Conservation (phyloP, 2,888 invertebrate genomes). For the Lamproptera curius region DNA sequence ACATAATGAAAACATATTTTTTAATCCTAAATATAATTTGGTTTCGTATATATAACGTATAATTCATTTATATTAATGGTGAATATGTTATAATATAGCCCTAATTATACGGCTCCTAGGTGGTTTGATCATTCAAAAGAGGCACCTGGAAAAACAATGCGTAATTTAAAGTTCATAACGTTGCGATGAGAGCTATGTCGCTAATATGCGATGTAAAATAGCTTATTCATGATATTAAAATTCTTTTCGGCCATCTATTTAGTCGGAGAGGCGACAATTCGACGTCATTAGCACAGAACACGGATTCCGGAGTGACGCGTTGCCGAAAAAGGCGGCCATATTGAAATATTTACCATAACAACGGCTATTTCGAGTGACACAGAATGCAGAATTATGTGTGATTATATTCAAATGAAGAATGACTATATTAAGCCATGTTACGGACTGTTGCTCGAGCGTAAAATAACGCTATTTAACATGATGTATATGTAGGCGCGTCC, state of each 20-base stretch:
- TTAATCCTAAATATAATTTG: no score
- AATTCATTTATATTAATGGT: no score
- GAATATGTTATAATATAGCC: no score
- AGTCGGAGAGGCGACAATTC: conserved; percentile 47
- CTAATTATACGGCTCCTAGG: no score
- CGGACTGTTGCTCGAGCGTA: conserved; percentile 15
- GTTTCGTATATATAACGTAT: no score
- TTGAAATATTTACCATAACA: conserved; percentile 39
- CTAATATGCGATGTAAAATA: no score
- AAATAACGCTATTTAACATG: conserved; percentile 1
- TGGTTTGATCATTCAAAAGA: no score
- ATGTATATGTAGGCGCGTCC: conserved; percentile 21
- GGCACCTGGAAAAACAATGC: no score
- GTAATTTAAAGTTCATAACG: no score
- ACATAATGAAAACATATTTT: no score
- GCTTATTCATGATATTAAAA: conserved; percentile 41
- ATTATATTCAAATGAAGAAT: conserved; percentile 19
- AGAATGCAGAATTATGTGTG: conserved; percentile 18
- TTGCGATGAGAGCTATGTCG: no score
- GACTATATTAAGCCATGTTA: conserved; percentile 21
- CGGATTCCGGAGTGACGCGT: conserved; percentile 50
- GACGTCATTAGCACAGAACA: conserved; percentile 57
- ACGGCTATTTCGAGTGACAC: conserved; percentile 19
- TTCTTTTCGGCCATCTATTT: conserved; percentile 49
- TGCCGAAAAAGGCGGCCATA: conserved; percentile 44